Conservation (phyloP, 2,113 vertebrate species). For the Phyllopteryx taeniolatus region DNA sequence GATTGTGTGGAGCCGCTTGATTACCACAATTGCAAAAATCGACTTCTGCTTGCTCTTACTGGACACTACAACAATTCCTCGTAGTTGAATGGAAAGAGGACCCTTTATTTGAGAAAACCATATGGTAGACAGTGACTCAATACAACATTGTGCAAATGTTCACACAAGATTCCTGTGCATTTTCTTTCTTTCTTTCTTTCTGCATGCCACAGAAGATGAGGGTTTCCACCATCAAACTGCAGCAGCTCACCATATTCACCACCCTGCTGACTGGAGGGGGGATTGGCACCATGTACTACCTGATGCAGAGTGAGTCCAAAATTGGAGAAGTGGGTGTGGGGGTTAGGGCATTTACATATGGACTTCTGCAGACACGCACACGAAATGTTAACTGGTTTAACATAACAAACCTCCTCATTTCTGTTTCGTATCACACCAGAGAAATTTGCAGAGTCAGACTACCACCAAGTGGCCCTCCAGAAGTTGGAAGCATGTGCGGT, state of each 20-base stretch:
- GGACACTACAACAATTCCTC: too few species aligned
- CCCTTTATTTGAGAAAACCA: too few species aligned
- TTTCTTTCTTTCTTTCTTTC: not conserved
- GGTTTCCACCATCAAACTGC: conserved; percentile 68
- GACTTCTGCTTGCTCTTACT: too few species aligned
- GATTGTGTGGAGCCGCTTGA: too few species aligned
- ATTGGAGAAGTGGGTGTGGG: not conserved
- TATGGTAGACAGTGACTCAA: too few species aligned
- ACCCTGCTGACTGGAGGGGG: conserved; percentile 72
- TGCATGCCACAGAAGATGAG: conserved; percentile 55
- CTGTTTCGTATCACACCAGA: conserved; percentile 27
- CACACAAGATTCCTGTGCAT: too few species aligned
- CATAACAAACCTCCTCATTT: not conserved
- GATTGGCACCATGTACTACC: conserved; percentile 78
- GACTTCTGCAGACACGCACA: not conserved
- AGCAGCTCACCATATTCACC: conserved; percentile 80
- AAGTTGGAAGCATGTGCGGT: conserved; percentile 62
- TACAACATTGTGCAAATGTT: too few species aligned
- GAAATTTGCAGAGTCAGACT: conserved; percentile 70
- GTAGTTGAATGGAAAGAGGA: too few species aligned
- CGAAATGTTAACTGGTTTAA: too few species aligned
- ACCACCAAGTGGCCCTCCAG: conserved; percentile 76
- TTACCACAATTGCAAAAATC: too few species aligned
- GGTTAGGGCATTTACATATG: not conserved
- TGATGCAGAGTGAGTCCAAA: conserved; percentile 76